These are phyloP conservation scores for Cydia amplana DNA, from an alignment of 1,140 invertebrate species.

Conservation along the genomic window DNA sequence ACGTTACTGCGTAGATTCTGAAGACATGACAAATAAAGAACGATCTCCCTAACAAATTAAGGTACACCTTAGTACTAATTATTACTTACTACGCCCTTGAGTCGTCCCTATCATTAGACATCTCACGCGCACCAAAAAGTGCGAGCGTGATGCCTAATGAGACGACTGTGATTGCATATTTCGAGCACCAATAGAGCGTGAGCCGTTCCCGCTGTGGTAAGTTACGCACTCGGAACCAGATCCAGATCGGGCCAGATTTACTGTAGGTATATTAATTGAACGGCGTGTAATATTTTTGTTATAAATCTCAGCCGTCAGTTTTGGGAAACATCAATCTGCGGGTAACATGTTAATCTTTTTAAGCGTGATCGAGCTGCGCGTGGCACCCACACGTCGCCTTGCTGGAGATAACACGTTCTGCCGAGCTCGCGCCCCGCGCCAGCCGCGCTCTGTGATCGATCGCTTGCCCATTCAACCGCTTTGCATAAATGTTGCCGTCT, in stretches of 20 bases:
- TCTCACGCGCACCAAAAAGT: too few relatives aligned
- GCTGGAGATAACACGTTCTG: slow-evolving; percentile 54
- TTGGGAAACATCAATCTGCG: slow-evolving; percentile 47
- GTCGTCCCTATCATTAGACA: too few relatives aligned
- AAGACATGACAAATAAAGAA: too few relatives aligned
- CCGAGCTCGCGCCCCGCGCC: slow-evolving; percentile 41
- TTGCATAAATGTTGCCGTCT: slow-evolving; percentile 31
- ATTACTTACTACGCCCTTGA: too few relatives aligned
- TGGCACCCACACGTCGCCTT: slow-evolving; percentile 38
- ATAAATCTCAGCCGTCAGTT: slow-evolving; percentile 30
- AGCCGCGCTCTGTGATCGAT: slow-evolving; percentile 52
- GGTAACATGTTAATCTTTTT: slow-evolving; percentile 69
- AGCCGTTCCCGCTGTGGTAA: not conserved
- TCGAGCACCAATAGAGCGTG: too few relatives aligned
- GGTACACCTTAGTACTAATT: too few relatives aligned
- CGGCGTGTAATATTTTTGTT: slow-evolving; percentile 20
- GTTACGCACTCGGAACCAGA: not conserved
- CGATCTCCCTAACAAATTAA: too few relatives aligned
- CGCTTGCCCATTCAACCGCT: slow-evolving; percentile 37
- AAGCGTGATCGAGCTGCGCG: slow-evolving; percentile 53
- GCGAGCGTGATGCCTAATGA: too few relatives aligned
- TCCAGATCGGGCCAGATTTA: not conserved
- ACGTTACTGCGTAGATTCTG: too few relatives aligned
- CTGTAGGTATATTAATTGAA: slow-evolving; percentile 14
- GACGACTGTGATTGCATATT: too few relatives aligned